Evolutionary conservation across 2,888 invertebrate genomes (phyloP).

Genomic region (Sclerodermus sp.): DNA sequence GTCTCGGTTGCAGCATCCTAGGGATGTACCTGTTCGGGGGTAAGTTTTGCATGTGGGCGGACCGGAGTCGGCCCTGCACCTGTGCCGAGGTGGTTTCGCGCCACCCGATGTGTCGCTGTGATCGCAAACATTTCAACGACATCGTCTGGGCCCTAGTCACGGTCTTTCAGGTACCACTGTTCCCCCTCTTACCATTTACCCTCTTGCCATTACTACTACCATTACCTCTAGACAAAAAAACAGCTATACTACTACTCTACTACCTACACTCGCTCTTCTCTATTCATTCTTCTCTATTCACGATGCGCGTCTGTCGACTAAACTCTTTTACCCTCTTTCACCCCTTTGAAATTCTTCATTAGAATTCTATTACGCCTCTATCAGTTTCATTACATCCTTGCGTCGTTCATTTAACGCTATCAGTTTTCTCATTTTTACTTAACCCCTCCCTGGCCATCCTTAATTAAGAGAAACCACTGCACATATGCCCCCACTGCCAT

Average conservation of each 20-base stretch:
- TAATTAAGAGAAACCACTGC: too few species aligned
- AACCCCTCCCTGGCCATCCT: too few species aligned
- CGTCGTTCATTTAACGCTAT: too few species aligned
- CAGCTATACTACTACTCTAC: background rate
- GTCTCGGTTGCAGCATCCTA: constrained; percentile 83
- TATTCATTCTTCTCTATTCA: too few species aligned
- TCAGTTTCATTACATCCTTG: too few species aligned
- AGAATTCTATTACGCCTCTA: too few species aligned
- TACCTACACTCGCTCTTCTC: background rate
- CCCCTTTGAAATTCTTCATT: too few species aligned
- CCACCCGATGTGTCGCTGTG: constrained; percentile 90
- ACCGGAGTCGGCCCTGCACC: constrained; percentile 85
- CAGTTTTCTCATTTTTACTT: too few species aligned
- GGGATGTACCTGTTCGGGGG: constrained; percentile 99
- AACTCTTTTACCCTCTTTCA: too few species aligned
- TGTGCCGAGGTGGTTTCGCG: constrained; percentile 89
- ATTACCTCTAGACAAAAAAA: too few species aligned
- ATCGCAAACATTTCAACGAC: constrained; percentile 98
- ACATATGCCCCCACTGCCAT: too few species aligned
- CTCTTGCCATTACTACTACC: background rate
- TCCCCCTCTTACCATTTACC: constrained; percentile 24
- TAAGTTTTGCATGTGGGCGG: constrained; percentile 98
- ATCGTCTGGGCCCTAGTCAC: constrained; percentile 97
- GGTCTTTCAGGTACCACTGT: constrained; percentile 83
- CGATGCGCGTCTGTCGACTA: too few species aligned